Conservation (phyloP, 2,113 vertebrate species). For the Cyphomyrus discorhynchus region DNA sequence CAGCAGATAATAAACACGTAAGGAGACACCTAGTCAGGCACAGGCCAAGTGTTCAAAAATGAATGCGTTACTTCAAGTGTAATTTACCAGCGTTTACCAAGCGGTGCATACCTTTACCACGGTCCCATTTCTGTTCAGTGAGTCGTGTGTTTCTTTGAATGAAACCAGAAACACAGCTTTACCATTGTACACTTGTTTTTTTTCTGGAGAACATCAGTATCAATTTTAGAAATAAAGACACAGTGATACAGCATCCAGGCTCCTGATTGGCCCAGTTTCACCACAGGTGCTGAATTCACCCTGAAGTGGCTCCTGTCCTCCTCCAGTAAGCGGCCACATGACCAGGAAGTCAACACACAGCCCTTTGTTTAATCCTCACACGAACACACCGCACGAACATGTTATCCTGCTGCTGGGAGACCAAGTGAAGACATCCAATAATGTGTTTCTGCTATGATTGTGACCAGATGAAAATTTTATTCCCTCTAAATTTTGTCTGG, state of each 20-base stretch:
- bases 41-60: not conserved
- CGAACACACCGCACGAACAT: not conserved
- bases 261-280: not conserved
- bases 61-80: not conserved
- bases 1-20: not conserved
- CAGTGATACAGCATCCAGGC: not conserved
- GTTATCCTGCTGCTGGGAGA: not conserved
- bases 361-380: not conserved
- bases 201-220: not conserved
- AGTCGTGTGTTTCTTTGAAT: not conserved
- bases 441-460: not conserved
- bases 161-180: not conserved
- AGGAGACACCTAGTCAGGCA: not conserved
- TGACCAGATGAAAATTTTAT: not conserved
- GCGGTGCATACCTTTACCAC: not conserved
- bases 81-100: not conserved
- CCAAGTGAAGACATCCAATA: not conserved
- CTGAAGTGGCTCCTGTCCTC: not conserved
- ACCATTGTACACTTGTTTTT: not conserved
- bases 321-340: not conserved
- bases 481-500: not conserved
- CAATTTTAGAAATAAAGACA: not conserved
- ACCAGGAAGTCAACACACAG: not conserved
- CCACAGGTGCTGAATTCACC: not conserved
- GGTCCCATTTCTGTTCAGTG: not conserved